These are phyloP conservation scores for Falco novaeseelandiae DNA, from an alignment of 2,797 vertebrate genomes.

Conservation along the genomic window DNA sequence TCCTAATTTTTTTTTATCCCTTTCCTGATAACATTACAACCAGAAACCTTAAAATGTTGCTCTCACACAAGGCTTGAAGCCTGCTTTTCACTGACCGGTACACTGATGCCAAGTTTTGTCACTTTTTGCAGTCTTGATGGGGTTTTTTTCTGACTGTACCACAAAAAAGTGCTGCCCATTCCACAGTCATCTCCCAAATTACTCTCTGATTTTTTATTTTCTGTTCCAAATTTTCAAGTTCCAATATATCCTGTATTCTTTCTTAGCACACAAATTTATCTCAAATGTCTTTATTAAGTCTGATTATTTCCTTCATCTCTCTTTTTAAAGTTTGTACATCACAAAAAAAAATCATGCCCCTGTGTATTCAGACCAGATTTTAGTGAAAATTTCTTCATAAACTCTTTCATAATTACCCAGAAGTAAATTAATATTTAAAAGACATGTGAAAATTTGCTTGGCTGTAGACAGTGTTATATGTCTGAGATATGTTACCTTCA, in stretches of 20 bases:
- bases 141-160: background rate
- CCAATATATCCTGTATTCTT: background rate
- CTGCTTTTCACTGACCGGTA: background rate
- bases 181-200: background rate
- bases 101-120: background rate
- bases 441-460: background rate
- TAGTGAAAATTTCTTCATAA: background rate
- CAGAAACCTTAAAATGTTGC: background rate
- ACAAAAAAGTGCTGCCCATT: background rate
- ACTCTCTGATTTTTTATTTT: background rate
- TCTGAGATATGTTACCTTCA: background rate
- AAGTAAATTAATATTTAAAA: background rate
- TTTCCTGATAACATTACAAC: background rate
- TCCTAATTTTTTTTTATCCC: background rate
- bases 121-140: background rate
- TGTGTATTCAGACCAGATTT: background rate
- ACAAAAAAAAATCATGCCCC: background rate
- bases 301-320: background rate
- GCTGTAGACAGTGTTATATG: background rate
- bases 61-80: background rate
- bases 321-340: background rate
- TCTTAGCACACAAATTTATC: background rate
- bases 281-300: background rate
- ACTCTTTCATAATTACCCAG: background rate
- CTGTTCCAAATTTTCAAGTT: background rate